Evolutionary conservation across 2,797 vertebrate genomes (phyloP).

Genomic region (Coregonus sp.): DNA sequence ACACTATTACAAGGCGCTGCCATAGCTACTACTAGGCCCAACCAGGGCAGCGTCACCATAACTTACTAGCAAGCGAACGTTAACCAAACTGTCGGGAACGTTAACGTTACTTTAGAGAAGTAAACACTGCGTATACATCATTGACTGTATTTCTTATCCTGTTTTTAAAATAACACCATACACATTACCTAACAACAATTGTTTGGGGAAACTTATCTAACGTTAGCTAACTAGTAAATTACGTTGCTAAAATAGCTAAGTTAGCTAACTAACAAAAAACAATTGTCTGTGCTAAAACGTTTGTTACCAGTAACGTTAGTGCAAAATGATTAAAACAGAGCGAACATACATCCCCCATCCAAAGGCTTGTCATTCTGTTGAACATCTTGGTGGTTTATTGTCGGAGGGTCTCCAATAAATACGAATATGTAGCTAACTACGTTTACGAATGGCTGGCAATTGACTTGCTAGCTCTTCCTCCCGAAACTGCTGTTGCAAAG

Average conservation of each 20-base stretch:
- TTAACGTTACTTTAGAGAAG: background rate
- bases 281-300: background rate
- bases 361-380: slow-evolving; percentile 82
- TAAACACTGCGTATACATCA: background rate
- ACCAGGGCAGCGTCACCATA: too few species aligned
- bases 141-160: background rate
- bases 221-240: background rate
- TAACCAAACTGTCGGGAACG: background rate
- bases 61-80: too few species aligned
- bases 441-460: background rate
- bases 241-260: background rate
- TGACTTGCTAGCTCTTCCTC: background rate
- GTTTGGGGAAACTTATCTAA: too few species aligned
- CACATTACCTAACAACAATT: background rate
- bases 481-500: background rate
- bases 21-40: too few species aligned
- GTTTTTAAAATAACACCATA: background rate
- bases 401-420: background rate
- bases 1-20: too few species aligned
- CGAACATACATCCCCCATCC: slow-evolving; percentile 82
- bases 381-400: slow-evolving; percentile 66
- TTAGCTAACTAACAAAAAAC: background rate
- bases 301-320: background rate
- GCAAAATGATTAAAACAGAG: background rate
- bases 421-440: background rate